phyloP scores from a whole-genome alignment of 2,888 invertebrate species.

The Lacanobia wlatinum region DNA sequence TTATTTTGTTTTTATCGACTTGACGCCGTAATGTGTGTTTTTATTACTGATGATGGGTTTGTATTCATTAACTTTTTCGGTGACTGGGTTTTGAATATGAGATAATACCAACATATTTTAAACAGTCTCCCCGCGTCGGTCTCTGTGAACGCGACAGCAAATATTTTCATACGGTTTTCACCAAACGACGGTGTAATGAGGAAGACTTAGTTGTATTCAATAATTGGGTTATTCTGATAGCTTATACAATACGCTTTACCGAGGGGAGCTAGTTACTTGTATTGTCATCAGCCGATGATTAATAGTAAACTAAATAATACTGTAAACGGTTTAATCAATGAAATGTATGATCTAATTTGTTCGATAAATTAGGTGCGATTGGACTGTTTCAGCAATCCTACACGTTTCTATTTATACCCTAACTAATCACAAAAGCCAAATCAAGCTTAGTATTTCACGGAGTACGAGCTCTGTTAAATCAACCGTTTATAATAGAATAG shows the following conservation, averaged over 20 bases:
- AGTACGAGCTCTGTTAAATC: slow-evolving; percentile 34
- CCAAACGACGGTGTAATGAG: no score
- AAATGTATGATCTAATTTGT: neutral
- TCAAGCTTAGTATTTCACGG: slow-evolving; percentile 36
- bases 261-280: no score
- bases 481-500: slow-evolving; percentile 54
- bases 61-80: neutral
- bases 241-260: no score
- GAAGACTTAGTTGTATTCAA: no score
- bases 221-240: no score
- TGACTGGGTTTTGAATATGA: neutral
- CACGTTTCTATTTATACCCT: slow-evolving; percentile 36
- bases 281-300: neutral
- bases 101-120: no score
- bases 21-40: neutral
- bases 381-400: slow-evolving; percentile 15
- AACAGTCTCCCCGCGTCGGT: no score
- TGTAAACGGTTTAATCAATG: neutral
- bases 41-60: neutral
- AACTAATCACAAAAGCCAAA: slow-evolving; percentile 45
- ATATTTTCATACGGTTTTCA: no score
- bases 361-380: slow-evolving; percentile 12
- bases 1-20: slow-evolving; percentile 39
- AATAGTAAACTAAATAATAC: neutral
- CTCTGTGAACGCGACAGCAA: no score